Evolutionary conservation across 37 sponge, comb jelly and placozoan genomes (phyloP).

Genomic region (Agelas oroides): DNA sequence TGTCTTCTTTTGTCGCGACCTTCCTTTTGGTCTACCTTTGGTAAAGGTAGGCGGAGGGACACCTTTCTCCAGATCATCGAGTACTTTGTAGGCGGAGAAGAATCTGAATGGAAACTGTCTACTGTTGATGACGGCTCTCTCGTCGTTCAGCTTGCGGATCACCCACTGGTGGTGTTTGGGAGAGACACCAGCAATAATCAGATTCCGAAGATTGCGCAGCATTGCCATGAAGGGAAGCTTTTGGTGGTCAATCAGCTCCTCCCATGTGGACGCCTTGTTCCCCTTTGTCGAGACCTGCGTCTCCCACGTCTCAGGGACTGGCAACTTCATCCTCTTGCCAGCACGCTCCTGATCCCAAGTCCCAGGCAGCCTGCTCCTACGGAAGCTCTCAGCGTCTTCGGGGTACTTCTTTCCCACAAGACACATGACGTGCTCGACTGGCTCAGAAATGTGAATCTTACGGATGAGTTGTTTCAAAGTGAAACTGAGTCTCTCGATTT

Average conservation of each 20-base stretch:
- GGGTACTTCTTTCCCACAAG: conserved; percentile 96
- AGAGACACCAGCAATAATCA: conserved; percentile 86
- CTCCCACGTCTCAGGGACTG: conserved; percentile 98
- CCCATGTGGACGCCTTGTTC: conserved; percentile 93
- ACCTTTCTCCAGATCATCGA: conserved; percentile 80
- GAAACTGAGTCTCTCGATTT: conserved; percentile 84
- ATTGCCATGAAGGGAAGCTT: conserved; percentile 99
- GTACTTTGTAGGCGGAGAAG: conserved; percentile 97
- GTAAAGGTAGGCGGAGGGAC: not conserved
- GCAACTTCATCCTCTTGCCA: conserved; percentile 97
- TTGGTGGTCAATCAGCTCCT: conserved; percentile 91
- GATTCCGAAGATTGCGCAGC: conserved; percentile 95
- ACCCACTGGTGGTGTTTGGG: conserved; percentile 88
- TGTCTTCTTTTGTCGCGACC: conserved; percentile 21
- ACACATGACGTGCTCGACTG: conserved; percentile 95
- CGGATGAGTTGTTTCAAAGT: conserved; percentile 99
- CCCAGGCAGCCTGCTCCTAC: conserved; percentile 87
- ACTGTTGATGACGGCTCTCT: conserved; percentile 92
- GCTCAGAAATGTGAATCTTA: conserved; percentile 94
- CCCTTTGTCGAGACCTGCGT: conserved; percentile 94
- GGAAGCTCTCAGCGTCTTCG: conserved; percentile 88
- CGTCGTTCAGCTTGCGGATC: conserved; percentile 87
- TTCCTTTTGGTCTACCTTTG: not conserved
- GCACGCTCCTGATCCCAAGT: conserved; percentile 95
- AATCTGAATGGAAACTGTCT: conserved; percentile 98